Evolutionary conservation across 1,140 invertebrate genomes (phyloP), one percentile per base, ranked within the genome.

Genomic region (Nasonia vitripennis): DNA sequence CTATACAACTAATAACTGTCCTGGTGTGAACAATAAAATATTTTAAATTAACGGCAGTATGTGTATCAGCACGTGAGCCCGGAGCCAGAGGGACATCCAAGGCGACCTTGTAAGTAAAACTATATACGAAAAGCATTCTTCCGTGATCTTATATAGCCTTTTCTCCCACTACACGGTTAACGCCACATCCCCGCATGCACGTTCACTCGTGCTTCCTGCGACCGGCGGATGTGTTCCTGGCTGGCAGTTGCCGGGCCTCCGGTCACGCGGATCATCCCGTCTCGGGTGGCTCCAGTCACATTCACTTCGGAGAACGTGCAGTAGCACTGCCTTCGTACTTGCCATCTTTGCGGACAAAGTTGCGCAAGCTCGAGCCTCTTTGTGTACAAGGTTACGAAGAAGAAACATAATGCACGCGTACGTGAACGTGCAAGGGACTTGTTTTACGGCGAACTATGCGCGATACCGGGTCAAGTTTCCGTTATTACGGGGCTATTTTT

Each of bases 141-240:
- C 88, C 89, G 88, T 91, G 92, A 89, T 89, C 91, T 93, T 93
- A 93, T 92, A 93, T 92, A 92, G 92, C 88, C 87, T 90, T 89
- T 90, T 88, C 87, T 89, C 91, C 91, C 90, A 89, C 92, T 70
- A 70, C 12, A 17, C 14, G 27, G 37, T n/a, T 45, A 34, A 11
- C 37, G 78, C 78, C 67, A 71, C 55, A 68, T 67, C 51, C 84
- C 84, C 14, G 48, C 77, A n/a, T 77, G 62, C 48, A 80, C 83
- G 41, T 75, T 81, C 84, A 85, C 84, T 62, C 34, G 34, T 20
- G 70, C 48, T 51, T 27, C 41, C 17, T 77, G 31, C 31, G 27
- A 78, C 51, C 75, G 48, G 55, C 83, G 77, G 48, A 67, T 78
- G 77, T 62, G 48, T 78, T 78, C n/a, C 51, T 4, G 4, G 14